Evolutionary conservation across 2,888 invertebrate species (phyloP).

Genomic region (Lasioglossum leucozonium): DNA sequence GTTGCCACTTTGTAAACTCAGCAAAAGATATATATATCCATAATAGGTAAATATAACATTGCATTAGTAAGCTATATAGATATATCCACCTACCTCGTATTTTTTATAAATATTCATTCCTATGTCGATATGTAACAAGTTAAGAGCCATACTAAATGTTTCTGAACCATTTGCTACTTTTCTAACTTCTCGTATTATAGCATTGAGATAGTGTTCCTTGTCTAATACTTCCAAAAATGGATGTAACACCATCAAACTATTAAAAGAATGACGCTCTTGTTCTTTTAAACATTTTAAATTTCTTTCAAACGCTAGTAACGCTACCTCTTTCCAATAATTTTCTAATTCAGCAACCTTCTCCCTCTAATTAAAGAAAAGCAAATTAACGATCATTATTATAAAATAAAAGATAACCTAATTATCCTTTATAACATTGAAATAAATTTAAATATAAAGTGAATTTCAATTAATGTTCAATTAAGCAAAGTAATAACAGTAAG

Average conservation of each 20-base stretch:
- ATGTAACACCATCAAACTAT: slow-evolving; percentile 86
- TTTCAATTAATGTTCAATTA: slow-evolving; percentile 5
- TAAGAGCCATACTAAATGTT: slow-evolving; percentile 90
- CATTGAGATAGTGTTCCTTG: slow-evolving; percentile 86
- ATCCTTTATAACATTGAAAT: background rate
- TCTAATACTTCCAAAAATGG: slow-evolving; percentile 90
- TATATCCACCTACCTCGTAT: slow-evolving; percentile 69
- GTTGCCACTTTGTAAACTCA: background rate
- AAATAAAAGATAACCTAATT: background rate
- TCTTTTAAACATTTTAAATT: slow-evolving; percentile 89
- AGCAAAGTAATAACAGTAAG: background rate
- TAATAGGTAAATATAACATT: background rate
- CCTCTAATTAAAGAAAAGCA: slow-evolving; percentile 85
- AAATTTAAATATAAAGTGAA: background rate
- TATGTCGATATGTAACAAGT: slow-evolving; percentile 88
- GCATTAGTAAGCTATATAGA: background rate
- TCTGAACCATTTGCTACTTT: slow-evolving; percentile 92
- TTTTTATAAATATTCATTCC: slow-evolving; percentile 85
- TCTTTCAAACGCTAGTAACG: slow-evolving; percentile 88
- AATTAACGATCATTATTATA: slow-evolving; percentile 16
- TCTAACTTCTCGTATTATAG: slow-evolving; percentile 89
- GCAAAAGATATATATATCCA: background rate
- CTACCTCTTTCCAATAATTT: slow-evolving; percentile 88
- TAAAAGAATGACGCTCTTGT: slow-evolving; percentile 65
- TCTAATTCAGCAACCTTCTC: slow-evolving; percentile 88